Evolutionary conservation across 2,113 vertebrate genomes (phyloP).

Genomic region (Centropus unirufus): DNA sequence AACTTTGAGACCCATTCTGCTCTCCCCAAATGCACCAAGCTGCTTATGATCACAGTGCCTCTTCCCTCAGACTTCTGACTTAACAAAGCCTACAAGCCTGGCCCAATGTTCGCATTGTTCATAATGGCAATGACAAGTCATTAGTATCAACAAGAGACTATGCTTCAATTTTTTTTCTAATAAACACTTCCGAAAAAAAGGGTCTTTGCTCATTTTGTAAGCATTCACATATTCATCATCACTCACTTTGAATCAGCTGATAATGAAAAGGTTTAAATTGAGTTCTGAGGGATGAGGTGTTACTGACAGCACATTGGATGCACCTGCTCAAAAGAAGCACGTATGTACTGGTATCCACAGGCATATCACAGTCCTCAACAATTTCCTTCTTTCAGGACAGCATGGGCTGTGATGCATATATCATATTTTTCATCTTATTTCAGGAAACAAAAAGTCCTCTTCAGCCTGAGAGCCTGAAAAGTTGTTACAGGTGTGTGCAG

Average conservation of each 20-base stretch:
- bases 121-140: background rate
- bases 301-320: background rate
- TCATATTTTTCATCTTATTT: background rate
- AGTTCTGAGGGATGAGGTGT: background rate
- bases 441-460: background rate
- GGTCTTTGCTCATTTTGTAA: background rate
- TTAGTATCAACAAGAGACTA: background rate
- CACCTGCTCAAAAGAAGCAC: background rate
- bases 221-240: background rate
- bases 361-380: background rate
- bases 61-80: background rate
- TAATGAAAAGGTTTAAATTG: background rate
- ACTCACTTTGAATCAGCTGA: background rate
- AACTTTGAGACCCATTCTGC: background rate
- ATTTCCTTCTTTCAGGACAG: background rate
- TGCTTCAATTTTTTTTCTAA: background rate
- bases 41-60: accelerated
- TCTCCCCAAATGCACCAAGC: background rate
- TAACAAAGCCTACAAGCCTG: background rate
- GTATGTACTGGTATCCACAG: background rate
- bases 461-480: background rate
- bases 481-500: background rate
- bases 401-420: background rate
- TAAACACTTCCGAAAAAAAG: background rate
- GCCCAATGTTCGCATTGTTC: background rate